Evolutionary conservation across 92 coral and sea anemone genomes (phyloP).

Genomic region (Phenganax marumi): DNA sequence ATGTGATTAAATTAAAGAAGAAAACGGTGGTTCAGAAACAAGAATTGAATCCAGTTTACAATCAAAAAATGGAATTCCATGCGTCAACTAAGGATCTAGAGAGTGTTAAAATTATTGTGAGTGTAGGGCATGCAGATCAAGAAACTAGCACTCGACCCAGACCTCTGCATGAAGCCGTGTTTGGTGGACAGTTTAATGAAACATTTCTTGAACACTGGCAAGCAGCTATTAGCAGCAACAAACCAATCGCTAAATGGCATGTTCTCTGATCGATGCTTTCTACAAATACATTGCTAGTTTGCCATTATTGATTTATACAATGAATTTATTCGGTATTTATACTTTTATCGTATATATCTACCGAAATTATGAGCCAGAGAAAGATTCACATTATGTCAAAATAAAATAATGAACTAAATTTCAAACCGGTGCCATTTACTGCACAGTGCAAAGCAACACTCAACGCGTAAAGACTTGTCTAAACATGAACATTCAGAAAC

Average conservation of each 20-base stretch:
- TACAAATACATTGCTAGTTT: too few relatives aligned
- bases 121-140: constrained; percentile 59
- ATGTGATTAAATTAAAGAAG: constrained; percentile 75
- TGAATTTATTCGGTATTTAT: too few relatives aligned
- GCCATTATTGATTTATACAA: neutral
- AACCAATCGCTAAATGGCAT: constrained; percentile 94
- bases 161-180: constrained; percentile 70
- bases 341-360: too few relatives aligned
- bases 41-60: constrained; percentile 88
- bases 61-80: constrained; percentile 87
- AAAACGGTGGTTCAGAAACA: constrained; percentile 76
- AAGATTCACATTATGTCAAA: neutral
- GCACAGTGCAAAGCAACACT: neutral
- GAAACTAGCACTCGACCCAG: constrained; percentile 67
- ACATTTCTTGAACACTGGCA: constrained; percentile 97
- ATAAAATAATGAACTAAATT: neutral
- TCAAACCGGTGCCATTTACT: neutral
- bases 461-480: neutral
- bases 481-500: neutral
- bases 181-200: constrained; percentile 79
- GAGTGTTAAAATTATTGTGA: constrained; percentile 69
- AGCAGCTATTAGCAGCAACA: constrained; percentile 70
- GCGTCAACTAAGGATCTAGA: constrained; percentile 76
- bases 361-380: neutral
- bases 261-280: constrained; percentile 43